Evolutionary conservation across 2,113 vertebrate genomes (phyloP).

Genomic region (Sula dactylatra): DNA sequence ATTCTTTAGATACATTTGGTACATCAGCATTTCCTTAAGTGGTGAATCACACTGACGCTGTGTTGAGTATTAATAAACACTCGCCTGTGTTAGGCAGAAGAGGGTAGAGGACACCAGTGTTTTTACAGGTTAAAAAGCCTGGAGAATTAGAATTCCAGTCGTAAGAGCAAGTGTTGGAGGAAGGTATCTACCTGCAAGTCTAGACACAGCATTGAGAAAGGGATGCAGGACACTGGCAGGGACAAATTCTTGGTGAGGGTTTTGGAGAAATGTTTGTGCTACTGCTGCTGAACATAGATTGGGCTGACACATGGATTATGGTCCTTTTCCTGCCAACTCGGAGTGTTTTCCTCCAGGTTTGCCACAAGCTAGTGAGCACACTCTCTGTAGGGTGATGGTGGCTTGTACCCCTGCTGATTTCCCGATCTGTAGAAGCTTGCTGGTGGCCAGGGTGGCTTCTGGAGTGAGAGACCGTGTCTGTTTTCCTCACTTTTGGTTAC

Average conservation of each 20-base stretch:
- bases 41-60: background rate
- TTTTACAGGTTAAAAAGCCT: background rate
- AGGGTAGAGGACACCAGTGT: background rate
- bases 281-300: background rate
- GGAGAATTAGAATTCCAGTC: background rate
- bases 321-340: background rate
- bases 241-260: background rate
- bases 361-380: background rate
- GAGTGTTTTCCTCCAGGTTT: background rate
- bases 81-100: background rate
- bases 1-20: background rate
- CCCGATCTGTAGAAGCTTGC: background rate
- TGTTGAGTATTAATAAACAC: background rate
- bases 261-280: accelerated
- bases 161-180: background rate
- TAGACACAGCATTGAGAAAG: background rate
- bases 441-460: background rate
- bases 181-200: background rate
- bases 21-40: background rate
- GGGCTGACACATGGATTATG: background rate
- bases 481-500: background rate
- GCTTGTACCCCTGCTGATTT: background rate
- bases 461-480: background rate
- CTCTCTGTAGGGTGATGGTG: background rate
- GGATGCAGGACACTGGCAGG: background rate